Base-by-base conservation (phyloP, 2,888 invertebrate species). In the Dione juno region DNA sequence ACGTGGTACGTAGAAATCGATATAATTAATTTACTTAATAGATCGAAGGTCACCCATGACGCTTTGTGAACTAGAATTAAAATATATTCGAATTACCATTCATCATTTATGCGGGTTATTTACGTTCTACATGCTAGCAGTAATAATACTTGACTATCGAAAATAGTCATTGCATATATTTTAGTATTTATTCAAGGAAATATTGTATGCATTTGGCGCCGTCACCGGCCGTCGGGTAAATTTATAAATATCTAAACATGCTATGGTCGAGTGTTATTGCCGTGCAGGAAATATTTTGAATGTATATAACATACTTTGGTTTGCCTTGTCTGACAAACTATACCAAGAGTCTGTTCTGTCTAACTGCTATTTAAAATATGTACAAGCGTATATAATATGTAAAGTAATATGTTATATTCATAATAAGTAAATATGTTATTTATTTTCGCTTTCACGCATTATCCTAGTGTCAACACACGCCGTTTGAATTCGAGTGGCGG, bases 1-100 rank as follows among this genome's bases (percentile, higher is more conserved):
- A 69, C 50, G 67, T 21, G 21, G 48, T 69, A 73, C 72, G 66
- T 61, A 73, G 75, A 69, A 75, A 75, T 72, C 75, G 66, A 75
- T 74, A 75, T 67, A 67, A 71, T 69, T 63, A 75, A 73, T 71
- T 69, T 72, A 69, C 67, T 65, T 58, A 59, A 68, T 67, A 69
- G 37, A 69, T 41, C 63, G 69, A 74, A 72, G 74, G 70, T 65
- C 68, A 61, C 61, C 59, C 63, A 58, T 67, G 70, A 66, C 72
- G 64, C 67, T 37, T 58, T 40, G 59, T 71, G 67, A 28, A 67
- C 69, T 71, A 69, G 71, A 41, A 73, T 74, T 41, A 35, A 53
- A 61, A 43, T 40, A 66, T n/a, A 16, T n/a, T 54, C 54, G 59
- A 53, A 45, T 37, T 35, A 45, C 35, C 9, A 45, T 67, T 58